These are phyloP conservation scores for Entomobrya proxima DNA, from an alignment of 2,888 invertebrate genomes.

Conservation along the genomic window DNA sequence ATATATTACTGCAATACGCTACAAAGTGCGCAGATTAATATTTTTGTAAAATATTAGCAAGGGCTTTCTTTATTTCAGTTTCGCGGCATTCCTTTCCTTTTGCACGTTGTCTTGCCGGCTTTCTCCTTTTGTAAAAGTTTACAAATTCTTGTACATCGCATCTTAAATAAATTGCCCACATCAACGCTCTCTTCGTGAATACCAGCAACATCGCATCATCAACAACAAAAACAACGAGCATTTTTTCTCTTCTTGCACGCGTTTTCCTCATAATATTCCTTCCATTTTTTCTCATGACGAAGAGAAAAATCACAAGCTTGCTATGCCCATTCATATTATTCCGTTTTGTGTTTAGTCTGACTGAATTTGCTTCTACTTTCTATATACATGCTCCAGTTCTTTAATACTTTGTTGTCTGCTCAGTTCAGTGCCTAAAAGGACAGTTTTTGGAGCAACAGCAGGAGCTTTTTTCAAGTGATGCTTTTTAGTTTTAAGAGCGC, in stretches of 20 bases:
- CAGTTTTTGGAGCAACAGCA: conserved; percentile 32
- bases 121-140: neutral
- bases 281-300: neutral
- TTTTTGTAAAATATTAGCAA: neutral
- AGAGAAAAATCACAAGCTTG: conserved; percentile 56
- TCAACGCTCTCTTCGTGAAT: conserved; percentile 13
- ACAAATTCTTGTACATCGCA: neutral
- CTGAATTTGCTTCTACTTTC: neutral
- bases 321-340: conserved; percentile 43
- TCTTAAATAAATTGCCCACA: conserved; percentile 42
- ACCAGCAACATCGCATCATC: no score
- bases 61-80: neutral
- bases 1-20: neutral
- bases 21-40: conserved; percentile 9
- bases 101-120: neutral
- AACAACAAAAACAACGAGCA: conserved; percentile 27
- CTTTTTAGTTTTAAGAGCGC: conserved; percentile 57
- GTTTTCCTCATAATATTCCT: conserved; percentile 13
- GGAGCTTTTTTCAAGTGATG: conserved; percentile 48
- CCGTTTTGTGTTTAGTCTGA: neutral
- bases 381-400: neutral
- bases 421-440: neutral
- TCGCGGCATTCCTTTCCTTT: neutral
- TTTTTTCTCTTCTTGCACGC: neutral
- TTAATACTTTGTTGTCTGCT: neutral